phyloP scores from a whole-genome alignment of 2,113 vertebrate genomes.

The Nerophis lumbriciformis region DNA sequence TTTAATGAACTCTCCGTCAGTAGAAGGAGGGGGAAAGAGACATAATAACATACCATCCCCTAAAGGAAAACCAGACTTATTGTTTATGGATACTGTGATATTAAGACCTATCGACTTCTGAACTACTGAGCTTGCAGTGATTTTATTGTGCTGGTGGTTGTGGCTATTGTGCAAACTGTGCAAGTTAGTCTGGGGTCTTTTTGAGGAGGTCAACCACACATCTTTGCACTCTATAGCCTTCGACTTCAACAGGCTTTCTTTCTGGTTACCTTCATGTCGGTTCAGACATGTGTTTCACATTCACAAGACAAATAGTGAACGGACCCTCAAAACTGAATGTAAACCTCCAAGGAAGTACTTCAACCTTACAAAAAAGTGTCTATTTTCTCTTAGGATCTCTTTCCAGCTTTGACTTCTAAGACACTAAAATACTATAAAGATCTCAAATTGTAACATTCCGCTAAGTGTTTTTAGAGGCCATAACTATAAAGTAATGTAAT shows the following conservation, averaged over 20 bases:
- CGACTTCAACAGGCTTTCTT: background rate
- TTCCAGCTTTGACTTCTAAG: constrained; percentile 14
- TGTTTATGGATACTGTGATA: background rate
- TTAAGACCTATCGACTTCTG: too few species aligned
- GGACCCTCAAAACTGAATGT: background rate
- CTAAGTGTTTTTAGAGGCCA: constrained; percentile 26
- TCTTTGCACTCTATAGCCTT: background rate
- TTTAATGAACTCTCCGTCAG: constrained; percentile 36
- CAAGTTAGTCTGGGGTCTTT: background rate
- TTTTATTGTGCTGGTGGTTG: background rate
- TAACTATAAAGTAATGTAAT: too few species aligned
- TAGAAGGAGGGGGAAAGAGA: constrained; percentile 3
- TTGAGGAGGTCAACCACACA: background rate
- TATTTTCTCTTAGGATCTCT: constrained; percentile 6
- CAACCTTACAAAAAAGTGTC: constrained; percentile 13
- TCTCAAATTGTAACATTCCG: constrained; percentile 14
- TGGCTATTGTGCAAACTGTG: constrained; percentile 1
- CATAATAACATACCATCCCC: constrained; percentile 9
- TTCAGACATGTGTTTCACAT: constrained; percentile 1
- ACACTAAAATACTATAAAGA: constrained; percentile 13
- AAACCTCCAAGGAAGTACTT: constrained; percentile 19
- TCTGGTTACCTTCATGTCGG: background rate
- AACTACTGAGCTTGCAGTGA: background rate
- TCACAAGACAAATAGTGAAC: background rate
- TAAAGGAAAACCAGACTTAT: background rate